A percentile compares a stretch with the other conserved stretches of the same genome.
These are phyloP conservation scores for Acronicta psi DNA, from an alignment of 2,888 invertebrate species.

Conservation along the genomic window DNA sequence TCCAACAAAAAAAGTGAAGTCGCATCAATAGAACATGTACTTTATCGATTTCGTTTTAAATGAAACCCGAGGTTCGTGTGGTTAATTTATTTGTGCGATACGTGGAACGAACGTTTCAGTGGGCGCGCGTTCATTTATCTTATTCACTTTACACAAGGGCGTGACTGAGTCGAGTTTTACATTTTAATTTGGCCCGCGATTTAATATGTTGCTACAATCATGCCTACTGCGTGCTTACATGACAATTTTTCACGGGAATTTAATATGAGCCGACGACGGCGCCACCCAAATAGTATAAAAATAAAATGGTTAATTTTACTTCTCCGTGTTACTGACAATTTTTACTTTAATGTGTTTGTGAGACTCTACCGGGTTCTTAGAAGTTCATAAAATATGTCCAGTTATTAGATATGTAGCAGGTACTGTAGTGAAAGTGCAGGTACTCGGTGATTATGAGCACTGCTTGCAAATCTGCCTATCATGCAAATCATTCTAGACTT, in stretches of 20 bases:
- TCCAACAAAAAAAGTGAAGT: background rate
- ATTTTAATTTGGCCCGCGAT: slow-evolving; percentile 77
- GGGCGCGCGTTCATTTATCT: slow-evolving; percentile 74
- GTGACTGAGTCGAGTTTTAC: slow-evolving; percentile 75
- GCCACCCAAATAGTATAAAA: slow-evolving; percentile 14
- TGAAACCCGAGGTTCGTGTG: slow-evolving; percentile 54
- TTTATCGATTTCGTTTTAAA: slow-evolving; percentile 60
- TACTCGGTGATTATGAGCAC: no score
- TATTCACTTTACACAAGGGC: slow-evolving; percentile 79
- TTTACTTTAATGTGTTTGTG: background rate
- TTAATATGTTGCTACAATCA: slow-evolving; percentile 65
- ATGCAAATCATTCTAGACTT: no score
- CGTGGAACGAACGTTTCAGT: slow-evolving; percentile 70
- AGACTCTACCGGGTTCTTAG: background rate
- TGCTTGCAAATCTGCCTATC: no score
- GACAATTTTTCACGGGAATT: slow-evolving; percentile 52
- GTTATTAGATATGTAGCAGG: no score
- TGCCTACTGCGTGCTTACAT: slow-evolving; percentile 39
- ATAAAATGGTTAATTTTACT: slow-evolving; percentile 21
- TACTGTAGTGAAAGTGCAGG: no score
- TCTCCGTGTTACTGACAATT: background rate
- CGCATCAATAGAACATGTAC: slow-evolving; percentile 23
- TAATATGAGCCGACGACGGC: slow-evolving; percentile 40
- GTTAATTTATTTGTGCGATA: slow-evolving; percentile 77
- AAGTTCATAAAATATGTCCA: background rate